Base-by-base conservation (phyloP, 2,113 vertebrate genomes). In the Telmatochromis brichardi region DNA sequence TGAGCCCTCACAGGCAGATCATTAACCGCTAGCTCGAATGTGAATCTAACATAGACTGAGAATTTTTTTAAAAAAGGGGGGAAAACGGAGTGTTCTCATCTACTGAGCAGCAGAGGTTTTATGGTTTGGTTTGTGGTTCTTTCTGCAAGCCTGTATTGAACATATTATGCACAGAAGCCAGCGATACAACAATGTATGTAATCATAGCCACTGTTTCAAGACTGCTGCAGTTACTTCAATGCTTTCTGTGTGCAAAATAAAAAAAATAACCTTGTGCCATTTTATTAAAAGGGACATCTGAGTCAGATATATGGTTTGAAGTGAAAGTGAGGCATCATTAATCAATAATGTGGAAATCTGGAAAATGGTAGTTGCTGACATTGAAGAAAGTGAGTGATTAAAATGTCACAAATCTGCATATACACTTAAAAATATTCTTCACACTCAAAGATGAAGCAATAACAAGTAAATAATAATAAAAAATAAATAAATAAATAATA, bases 1-100 rank as follows among this genome's bases (percentile, higher is more conserved):
- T 54, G 45, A 94, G 93, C 92, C 91, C 93, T 90, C 94, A 94
- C 92, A 95, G 90, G 91, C 89, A 87, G 92, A 95, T 95, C 93
- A 96, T 96, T 96, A 95, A 93, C 93, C 91, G 81, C 91, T 80
- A 76, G 90, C 89, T 92, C 84, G 80, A 90, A 91, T 86, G 89
- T 76, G 81, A 88, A 89, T 90, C 90, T 47, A 3, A 79, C 17
- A n/a, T 58, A 47, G 26, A 53, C 63, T 51, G 19, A 33, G 42
- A 76, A 50, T 76, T 42, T 42, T 60, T 35, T 0, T 0, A 1
- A 1, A 11, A 11, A 19, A 5, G 1, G 60, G 1, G 19, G 1
- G 0, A 5, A 78, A 71, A 68, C 33, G 3, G 3, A 5, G 1
- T 54, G 40, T 26, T 85, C 21, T 50, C 23, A 78, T 31, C 42